These are phyloP conservation scores for Ormyrus thymus DNA, from an alignment of 2,888 invertebrate species.

Conservation along the genomic window DNA sequence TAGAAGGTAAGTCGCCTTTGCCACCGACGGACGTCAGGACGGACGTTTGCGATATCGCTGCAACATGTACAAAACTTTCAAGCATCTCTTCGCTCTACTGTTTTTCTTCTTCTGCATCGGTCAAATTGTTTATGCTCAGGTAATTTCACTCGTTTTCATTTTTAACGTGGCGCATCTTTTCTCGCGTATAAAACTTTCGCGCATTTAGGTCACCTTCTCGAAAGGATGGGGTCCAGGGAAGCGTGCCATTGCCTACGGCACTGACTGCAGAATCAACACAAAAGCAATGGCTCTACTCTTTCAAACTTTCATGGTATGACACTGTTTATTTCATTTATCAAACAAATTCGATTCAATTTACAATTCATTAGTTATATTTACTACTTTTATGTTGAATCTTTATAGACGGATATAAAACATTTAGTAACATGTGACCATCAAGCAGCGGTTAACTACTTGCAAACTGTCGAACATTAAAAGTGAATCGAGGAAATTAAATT, in stretches of 20 bases:
- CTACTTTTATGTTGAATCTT: slow-evolving; percentile 17
- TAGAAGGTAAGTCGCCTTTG: slow-evolving; percentile 14
- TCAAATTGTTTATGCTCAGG: slow-evolving; percentile 30
- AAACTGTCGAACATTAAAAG: slow-evolving; percentile 23
- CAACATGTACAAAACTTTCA: slow-evolving; percentile 18
- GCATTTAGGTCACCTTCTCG: slow-evolving; percentile 56
- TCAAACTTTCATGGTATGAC: slow-evolving; percentile 53
- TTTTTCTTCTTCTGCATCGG: slow-evolving; percentile 5
- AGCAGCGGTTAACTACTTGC: slow-evolving; percentile 45
- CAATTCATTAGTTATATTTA: background rate
- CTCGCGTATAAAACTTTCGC: background rate
- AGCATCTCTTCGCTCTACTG: slow-evolving; percentile 11
- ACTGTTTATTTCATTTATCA: too few species aligned
- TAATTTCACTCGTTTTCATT: background rate
- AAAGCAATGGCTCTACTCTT: slow-evolving; percentile 48
- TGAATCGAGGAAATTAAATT: slow-evolving; percentile 1
- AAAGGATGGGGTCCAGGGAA: slow-evolving; percentile 60
- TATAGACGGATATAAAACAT: slow-evolving; percentile 54
- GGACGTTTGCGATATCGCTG: background rate
- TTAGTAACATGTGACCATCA: slow-evolving; percentile 52
- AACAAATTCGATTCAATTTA: background rate
- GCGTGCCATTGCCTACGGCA: slow-evolving; percentile 47
- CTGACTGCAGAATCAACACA: slow-evolving; percentile 51
- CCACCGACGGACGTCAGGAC: background rate
- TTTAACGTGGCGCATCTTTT: too few species aligned